These are phyloP conservation scores for Indicator indicator DNA, from an alignment of 2,113 vertebrate genomes.

Conservation along the genomic window DNA sequence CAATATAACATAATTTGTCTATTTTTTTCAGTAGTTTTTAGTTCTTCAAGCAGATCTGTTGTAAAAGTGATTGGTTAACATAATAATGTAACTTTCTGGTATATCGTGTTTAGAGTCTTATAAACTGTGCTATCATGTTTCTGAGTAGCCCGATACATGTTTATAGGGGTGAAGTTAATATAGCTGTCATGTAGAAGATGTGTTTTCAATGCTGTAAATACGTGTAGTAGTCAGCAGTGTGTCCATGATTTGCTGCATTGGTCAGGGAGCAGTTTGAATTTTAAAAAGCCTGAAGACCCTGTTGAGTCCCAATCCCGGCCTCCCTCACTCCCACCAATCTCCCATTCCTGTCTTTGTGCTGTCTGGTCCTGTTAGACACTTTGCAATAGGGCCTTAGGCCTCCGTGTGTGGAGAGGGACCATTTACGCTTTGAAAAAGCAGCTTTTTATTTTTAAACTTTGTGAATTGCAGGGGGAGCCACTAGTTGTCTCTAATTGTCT, in stretches of 20 bases:
- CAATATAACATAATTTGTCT: background rate
- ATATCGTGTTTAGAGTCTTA: background rate
- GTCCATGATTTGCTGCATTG: conserved; percentile 82
- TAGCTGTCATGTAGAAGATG: conserved; percentile 77
- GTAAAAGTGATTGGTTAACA: background rate
- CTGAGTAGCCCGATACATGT: conserved; percentile 32
- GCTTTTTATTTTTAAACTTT: conserved; percentile 51
- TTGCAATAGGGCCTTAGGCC: conserved; percentile 77
- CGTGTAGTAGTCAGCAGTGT: conserved; percentile 78
- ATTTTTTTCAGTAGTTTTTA: background rate
- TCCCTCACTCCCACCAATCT: conserved; percentile 82
- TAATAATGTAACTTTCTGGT: conserved; percentile 61
- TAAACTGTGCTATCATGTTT: conserved; percentile 9
- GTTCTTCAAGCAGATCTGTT: background rate
- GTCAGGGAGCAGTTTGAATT: conserved; percentile 84
- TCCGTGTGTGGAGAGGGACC: conserved; percentile 41
- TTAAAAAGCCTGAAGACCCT: conserved; percentile 84
- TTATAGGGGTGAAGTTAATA: conserved; percentile 78
- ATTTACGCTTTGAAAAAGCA: conserved; percentile 53
- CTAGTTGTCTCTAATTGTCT: conserved; percentile 28
- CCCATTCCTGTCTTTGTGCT: conserved; percentile 85
- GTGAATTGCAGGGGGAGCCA: conserved; percentile 23
- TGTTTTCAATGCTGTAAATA: conserved; percentile 83
- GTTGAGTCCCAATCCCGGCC: conserved; percentile 80
- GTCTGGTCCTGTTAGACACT: conserved; percentile 80